Percentiles rank a stretch among this genome's conserved stretches.
Conservation (phyloP, 2,113 vertebrate genomes). For the Eubucco bourcierii region DNA sequence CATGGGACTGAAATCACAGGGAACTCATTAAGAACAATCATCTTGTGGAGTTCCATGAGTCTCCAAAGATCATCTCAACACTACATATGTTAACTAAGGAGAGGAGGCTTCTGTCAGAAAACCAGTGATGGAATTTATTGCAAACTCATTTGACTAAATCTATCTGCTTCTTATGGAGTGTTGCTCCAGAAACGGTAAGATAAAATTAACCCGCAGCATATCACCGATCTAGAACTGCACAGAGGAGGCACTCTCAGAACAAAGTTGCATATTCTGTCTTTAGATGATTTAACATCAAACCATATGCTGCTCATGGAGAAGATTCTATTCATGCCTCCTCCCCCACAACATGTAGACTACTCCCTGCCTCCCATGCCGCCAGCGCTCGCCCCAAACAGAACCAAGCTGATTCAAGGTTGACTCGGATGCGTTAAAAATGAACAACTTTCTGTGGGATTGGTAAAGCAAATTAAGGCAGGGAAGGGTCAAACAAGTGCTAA, state of each 20-base stretch:
- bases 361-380: neutral
- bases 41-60: neutral
- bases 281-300: slow-evolving; percentile 10
- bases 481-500: neutral
- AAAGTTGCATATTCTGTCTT: neutral
- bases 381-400: neutral
- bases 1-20: neutral
- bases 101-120: neutral
- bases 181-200: neutral
- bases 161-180: neutral
- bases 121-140: neutral
- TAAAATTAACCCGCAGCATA: neutral
- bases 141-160: neutral
- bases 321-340: slow-evolving; percentile 21
- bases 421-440: neutral
- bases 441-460: neutral
- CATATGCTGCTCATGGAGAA: slow-evolving; percentile 11
- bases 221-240: neutral
- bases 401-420: neutral
- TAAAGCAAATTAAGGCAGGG: neutral
- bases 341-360: slow-evolving; percentile 18
- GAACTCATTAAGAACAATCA: neutral
- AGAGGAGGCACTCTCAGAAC: neutral
- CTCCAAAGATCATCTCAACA: neutral
- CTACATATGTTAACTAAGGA: neutral